Evolutionary conservation across 2,797 vertebrate species (phyloP), one percentile per base, ranked within the genome.

Genomic region (Morelia viridis): DNA sequence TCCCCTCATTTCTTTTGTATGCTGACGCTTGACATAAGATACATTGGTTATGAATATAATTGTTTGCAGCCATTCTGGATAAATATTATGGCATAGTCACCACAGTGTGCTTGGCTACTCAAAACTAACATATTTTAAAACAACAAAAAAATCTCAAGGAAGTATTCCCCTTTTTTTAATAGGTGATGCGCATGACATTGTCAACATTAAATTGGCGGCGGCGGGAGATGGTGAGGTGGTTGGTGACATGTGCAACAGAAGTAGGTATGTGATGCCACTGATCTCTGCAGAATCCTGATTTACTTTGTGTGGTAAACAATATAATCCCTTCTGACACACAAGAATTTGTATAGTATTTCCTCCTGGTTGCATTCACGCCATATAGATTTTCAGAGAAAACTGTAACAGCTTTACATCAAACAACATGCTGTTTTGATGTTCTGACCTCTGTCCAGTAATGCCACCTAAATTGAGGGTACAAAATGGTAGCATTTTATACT

Each of bases 241-340:
- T 99, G 97, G 99, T 99, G 96, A 99, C 99, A 1, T 99, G 99
- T 97, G 99, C 99, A 97, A 99, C 99, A 94, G 99, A 99, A 99
- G 98, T 99, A 92, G 99, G 99, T 99, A 97, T 95, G 99, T 98
- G 93, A 53, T 80, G 68, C 85, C 92, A 46, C 31, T 88, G n/a
- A 85, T 91, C 24, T 90, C 56, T 17, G 85, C 0, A 68, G 41
- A 61, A 13, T 19, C 15, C 90, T 96, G 12, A 1, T 92, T 91
- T 94, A 90, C 11, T 8, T 92, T 92, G 12, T 87, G 71, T 3
- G 90, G 7, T 83, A 50, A 58, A 80, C 57, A 65, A 9, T 22
- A 1, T 64, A n/a, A 17, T 22, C n/a, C 28, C 15, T 76, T 31
- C 57, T 53, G 53, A 11, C 24, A 9, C 6, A 17, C 60, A 58